Conservation (phyloP, 2,888 invertebrate species). For the Tanytarsus gracilentus region DNA sequence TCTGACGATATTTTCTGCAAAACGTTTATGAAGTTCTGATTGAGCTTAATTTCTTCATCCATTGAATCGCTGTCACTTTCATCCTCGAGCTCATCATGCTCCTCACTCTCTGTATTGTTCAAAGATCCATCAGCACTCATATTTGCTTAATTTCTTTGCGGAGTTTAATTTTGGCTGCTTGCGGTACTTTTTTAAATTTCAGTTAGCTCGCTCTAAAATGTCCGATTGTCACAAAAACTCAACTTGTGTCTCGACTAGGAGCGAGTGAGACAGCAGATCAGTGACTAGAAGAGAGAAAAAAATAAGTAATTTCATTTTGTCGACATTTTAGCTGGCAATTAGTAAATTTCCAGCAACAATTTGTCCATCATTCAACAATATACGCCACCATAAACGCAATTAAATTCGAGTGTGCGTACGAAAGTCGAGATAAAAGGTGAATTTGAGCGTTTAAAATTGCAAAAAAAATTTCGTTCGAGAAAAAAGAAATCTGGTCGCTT, state of each 20-base stretch:
- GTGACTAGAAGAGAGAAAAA: too few relatives aligned
- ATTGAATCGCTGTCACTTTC: conserved; percentile 18
- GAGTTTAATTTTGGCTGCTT: too few relatives aligned
- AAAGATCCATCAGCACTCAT: conserved; percentile 23
- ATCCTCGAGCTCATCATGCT: conserved; percentile 2
- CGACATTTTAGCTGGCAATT: background rate
- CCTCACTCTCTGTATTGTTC: background rate
- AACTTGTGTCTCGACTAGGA: too few relatives aligned
- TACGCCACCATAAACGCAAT: background rate
- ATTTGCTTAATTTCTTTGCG: background rate
- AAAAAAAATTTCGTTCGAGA: background rate
- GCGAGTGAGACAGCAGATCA: too few relatives aligned
- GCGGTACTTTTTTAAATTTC: too few relatives aligned
- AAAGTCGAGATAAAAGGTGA: background rate
- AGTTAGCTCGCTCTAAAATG: too few relatives aligned
- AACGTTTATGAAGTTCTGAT: conserved; percentile 33
- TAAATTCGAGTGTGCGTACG: background rate
- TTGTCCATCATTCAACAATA: background rate
- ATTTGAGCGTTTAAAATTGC: background rate
- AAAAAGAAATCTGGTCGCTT: background rate
- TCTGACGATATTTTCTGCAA: conserved; percentile 34
- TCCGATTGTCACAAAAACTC: too few relatives aligned
- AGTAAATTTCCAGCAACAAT: background rate
- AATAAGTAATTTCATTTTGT: too few relatives aligned
- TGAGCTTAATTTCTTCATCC: conserved; percentile 32